These are phyloP conservation scores for Pristionchus mayeri DNA, from an alignment of 2,888 invertebrate genomes.

Conservation along the genomic window DNA sequence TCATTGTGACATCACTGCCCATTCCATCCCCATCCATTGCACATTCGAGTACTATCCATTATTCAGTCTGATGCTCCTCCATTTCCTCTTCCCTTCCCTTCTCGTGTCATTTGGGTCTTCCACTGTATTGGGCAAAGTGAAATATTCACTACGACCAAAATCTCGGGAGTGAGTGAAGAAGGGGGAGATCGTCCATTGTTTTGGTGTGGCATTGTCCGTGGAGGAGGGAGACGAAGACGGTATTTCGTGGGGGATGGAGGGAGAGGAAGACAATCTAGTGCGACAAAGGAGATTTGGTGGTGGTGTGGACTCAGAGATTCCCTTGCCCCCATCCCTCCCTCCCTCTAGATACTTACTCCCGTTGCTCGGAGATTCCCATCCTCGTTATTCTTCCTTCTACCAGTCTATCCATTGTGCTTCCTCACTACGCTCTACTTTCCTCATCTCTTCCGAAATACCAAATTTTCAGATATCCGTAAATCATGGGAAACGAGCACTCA, in stretches of 20 bases:
- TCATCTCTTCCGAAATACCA: not conserved
- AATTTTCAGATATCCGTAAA: not conserved
- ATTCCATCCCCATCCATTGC: not conserved
- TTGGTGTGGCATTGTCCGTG: not conserved
- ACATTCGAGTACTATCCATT: not conserved
- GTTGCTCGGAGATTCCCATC: not conserved
- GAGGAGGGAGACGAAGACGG: not conserved
- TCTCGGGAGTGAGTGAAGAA: not conserved
- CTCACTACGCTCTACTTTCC: not conserved
- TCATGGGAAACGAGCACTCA: slow-evolving; percentile 47
- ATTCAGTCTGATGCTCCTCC: not conserved
- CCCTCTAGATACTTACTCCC: not conserved
- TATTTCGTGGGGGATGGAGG: not conserved
- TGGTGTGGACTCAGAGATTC: not conserved
- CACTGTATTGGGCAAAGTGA: slow-evolving; percentile 17
- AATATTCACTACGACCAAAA: slow-evolving; percentile 40
- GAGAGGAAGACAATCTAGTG: not conserved
- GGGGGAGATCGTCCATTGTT: not conserved
- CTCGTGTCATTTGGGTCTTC: too few relatives aligned
- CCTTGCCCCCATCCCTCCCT: not conserved
- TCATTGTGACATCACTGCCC: not conserved
- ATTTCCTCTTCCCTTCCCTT: not conserved
- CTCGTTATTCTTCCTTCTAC: not conserved
- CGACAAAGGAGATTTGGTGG: too few relatives aligned
- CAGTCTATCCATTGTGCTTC: not conserved